Evolutionary conservation across 2,888 invertebrate genomes (phyloP), one percentile per base, ranked within the genome.

Genomic region (Xanthorhoe designata): DNA sequence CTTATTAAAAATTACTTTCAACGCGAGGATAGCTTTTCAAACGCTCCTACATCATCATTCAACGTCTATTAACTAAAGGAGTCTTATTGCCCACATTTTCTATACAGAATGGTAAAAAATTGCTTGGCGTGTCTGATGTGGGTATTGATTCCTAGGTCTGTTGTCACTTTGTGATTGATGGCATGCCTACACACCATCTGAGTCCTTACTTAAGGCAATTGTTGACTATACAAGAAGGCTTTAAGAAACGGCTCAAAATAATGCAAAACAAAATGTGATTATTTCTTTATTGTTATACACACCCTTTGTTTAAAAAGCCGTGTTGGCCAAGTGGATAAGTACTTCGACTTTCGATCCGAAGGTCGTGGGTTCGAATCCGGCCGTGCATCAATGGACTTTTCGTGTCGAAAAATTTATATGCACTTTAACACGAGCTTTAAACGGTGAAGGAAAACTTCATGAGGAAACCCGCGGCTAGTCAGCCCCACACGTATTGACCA

Each of bases 121-220:
- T 47, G 47, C 17, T 17, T 47, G 47, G 47, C 47, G 15, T 17
- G 13, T 45, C 4, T 45, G 13, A 13, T 17, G 47, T 17, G 38
- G 47, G 17, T 47, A 47, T 47, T 47, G 47, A 47, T 47, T 47
- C 17, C 7, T 47, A 17, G 15, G 47, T 42, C 0, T n/a, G 42
- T 47, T 47, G 47, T 47, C 47, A 47, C 17, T 17, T 32, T 42
- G 47, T 47, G 47, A 47, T 47, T 47, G 47, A 47, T 47, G 17
- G 15, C 7, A 47, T 15, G 15, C 7, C 17, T 47, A 7, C 47
- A 15, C 1, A 8, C 47, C 47, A 47, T 17, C 47, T 47, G 47
- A 13, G 47, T 15, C 47, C 38, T 13, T 47, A 8, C 10, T 45
- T 17, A 47, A 15, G 17, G 47, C 15, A 15, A 17, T 15, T 47